phyloP scores from a whole-genome alignment of 2,888 invertebrate species.

The Herminia tarsipennalis region DNA sequence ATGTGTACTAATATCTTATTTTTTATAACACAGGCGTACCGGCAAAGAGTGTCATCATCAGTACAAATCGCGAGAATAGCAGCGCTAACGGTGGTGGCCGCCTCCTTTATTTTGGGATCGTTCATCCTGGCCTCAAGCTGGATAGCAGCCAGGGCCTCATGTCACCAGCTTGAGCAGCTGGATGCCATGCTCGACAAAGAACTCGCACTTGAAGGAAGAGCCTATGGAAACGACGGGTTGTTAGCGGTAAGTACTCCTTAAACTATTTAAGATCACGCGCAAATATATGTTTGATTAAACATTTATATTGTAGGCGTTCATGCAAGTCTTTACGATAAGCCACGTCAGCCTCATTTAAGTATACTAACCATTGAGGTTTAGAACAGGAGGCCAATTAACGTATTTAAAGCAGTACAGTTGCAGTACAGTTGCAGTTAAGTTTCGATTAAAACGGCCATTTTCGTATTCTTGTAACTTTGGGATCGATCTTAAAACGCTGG shows the following conservation, averaged over 20 bases:
- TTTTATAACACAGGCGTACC: slow-evolving; percentile 89
- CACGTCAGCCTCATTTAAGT: not conserved
- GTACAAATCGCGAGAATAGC: slow-evolving; percentile 95
- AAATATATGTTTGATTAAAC: slow-evolving; percentile 10
- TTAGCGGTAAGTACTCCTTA: slow-evolving; percentile 86
- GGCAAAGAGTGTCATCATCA: slow-evolving; percentile 88
- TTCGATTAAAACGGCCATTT: too few relatives aligned
- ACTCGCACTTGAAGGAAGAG: slow-evolving; percentile 87
- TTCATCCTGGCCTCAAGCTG: slow-evolving; percentile 94
- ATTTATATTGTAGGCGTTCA: slow-evolving; percentile 27
- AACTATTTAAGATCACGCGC: not conserved
- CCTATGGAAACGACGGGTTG: slow-evolving; percentile 87
- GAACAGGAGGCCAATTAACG: too few relatives aligned
- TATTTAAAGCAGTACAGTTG: too few relatives aligned
- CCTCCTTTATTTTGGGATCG: slow-evolving; percentile 92
- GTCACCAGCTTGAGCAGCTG: slow-evolving; percentile 90
- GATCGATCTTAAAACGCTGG: too few relatives aligned
- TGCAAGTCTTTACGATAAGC: slow-evolving; percentile 25
- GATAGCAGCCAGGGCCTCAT: slow-evolving; percentile 92
- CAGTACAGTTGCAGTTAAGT: too few relatives aligned
- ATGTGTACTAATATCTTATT: not conserved
- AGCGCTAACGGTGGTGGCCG: slow-evolving; percentile 92
- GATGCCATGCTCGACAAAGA: slow-evolving; percentile 89
- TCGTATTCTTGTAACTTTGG: too few relatives aligned
- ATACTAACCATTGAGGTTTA: too few relatives aligned